Base-by-base conservation (phyloP, 2,797 vertebrate species). In the Selene dorsalis region DNA sequence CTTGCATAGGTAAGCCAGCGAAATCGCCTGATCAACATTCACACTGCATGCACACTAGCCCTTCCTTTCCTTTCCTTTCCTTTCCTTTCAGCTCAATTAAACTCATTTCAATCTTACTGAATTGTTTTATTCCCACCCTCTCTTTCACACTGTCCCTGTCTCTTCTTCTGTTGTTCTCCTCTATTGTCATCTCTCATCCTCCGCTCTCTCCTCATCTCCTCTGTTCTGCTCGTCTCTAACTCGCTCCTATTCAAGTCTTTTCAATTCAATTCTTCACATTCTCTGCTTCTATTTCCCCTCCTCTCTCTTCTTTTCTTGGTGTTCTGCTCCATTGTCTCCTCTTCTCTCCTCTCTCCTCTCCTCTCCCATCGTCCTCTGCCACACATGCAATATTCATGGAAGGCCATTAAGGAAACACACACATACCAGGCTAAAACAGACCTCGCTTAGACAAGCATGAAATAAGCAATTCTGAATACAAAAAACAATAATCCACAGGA, bases 371-470 rank as follows among this genome's bases (percentile, higher is more conserved):
- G 67, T 87, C 75, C 77, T 77, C 73, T 57, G 77, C 91, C 90
- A 74, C 85, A 80, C 89, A 91, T 2, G 47, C 79, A 74, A 17
- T 95, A 95, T 96, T 93, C 84, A 75, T 85, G 62, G 43, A 73
- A 69, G 75, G 81, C 83, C 83, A 85, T 91, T 87, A 91, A 87
- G 80, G 72, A 87, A 80, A 87, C 57, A 88, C 77, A 83, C 82
- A 78, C 80, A 80, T 66, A 52, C 30, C 10, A 11, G 63, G 58
- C 64, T 60, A 69, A 84, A 83, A 84, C 71, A 85, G 74, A 66
- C 43, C 65, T 84, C 45, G 69, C 76, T 85, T 72, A 69, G 83
- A 80, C 63, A 58, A 74, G 86, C 88, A 79, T 85, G 82, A 89
- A 89, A 85, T 77, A 90, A 89, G 68, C 73, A 59, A 78, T 80